These are phyloP conservation scores for Aporophyla nigra DNA, from an alignment of 2,888 invertebrate species.

Conservation along the genomic window DNA sequence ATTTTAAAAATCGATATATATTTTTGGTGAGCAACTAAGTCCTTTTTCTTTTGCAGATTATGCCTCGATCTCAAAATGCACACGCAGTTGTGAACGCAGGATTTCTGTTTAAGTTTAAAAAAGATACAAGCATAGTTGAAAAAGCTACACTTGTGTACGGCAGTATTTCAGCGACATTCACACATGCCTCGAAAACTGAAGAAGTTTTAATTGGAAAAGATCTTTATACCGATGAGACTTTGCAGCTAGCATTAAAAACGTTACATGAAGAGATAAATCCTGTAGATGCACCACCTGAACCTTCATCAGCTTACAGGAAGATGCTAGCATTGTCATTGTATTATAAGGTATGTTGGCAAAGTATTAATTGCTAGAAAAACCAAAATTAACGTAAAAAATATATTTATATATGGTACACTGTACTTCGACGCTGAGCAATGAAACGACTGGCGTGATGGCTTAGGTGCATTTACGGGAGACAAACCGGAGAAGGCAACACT, in stretches of 20 bases:
- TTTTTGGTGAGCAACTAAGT: neutral
- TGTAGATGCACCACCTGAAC: constrained; percentile 86
- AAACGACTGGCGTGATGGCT: too few relatives aligned
- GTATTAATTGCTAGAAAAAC: too few relatives aligned
- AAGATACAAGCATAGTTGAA: constrained; percentile 77
- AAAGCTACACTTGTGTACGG: constrained; percentile 91
- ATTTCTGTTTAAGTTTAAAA: constrained; percentile 91
- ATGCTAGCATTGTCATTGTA: constrained; percentile 89
- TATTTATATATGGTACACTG: neutral
- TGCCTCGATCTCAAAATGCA: constrained; percentile 93
- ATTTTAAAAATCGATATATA: neutral
- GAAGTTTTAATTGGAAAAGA: constrained; percentile 84
- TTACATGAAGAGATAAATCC: constrained; percentile 76
- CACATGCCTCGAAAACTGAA: constrained; percentile 90
- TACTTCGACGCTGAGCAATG: too few relatives aligned
- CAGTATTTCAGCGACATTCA: constrained; percentile 86
- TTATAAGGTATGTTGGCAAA: constrained; percentile 90
- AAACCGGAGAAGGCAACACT: too few relatives aligned
- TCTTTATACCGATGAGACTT: constrained; percentile 80
- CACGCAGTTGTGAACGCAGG: constrained; percentile 95
- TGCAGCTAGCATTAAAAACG: constrained; percentile 80
- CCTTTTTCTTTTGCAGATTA: constrained; percentile 88
- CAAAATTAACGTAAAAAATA: neutral
- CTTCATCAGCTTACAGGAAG: constrained; percentile 91
- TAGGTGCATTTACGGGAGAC: too few relatives aligned